Evolutionary conservation across 23 tunicate species (phyloP), one percentile per base, ranked within the genome.

Genomic region (Ciona savignyi): DNA sequence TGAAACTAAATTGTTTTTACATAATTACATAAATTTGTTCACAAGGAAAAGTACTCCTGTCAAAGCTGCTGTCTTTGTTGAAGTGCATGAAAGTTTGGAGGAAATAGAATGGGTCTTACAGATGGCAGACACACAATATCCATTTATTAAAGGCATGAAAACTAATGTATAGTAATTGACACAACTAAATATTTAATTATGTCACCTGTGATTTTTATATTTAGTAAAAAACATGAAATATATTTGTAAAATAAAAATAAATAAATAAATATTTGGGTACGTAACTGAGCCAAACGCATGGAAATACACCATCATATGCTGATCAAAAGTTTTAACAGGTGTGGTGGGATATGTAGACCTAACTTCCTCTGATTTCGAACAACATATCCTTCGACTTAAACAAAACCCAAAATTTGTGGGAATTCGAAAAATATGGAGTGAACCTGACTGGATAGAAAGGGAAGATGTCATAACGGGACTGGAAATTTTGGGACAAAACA

Each of bases 261-360:
- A 49, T 24, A 26, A 27, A 30, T 77, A 9, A 20, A 6, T 23
- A n/a, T n/a, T n/a, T n/a, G n/a, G n/a, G n/a, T n/a, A n/a, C n/a
- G n/a, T n/a, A n/a, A n/a, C n/a, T n/a, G n/a, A n/a, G n/a, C n/a
- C n/a, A n/a, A n/a, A n/a, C n/a, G n/a, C n/a, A n/a, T n/a, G n/a
- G n/a, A n/a, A n/a, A n/a, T n/a, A n/a, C n/a, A n/a, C n/a, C n/a
- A n/a, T n/a, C n/a, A n/a, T n/a, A n/a, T n/a, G n/a, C n/a, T n/a
- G n/a, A n/a, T n/a, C n/a, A n/a, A n/a, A n/a, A n/a, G n/a, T n/a
- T n/a, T 77, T 20, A 20, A 6, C 22, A 91, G 97, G 97, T 3
- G 86, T 91, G 28, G 97, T 91, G 2, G 97, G 97, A 0, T 91
- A 70, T 70, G 86, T 73, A 27, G 86, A 91, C 71, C 22, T 80